Percentiles rank a stretch among this genome's conserved stretches.
These are phyloP conservation scores for Diaprepes abbreviatus DNA, from an alignment of 2,888 invertebrate species.

Conservation along the genomic window DNA sequence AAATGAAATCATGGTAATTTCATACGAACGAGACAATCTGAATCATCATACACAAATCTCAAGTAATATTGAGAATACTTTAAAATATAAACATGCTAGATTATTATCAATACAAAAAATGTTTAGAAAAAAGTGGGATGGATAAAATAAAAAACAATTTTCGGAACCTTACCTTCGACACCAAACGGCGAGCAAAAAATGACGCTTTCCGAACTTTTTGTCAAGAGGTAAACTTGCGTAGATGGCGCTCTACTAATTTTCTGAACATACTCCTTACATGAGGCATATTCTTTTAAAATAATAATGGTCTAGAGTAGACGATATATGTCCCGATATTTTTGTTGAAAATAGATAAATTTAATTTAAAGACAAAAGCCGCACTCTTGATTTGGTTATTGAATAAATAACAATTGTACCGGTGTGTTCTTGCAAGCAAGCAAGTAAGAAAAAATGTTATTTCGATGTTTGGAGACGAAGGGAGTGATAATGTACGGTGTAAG, in stretches of 20 bases:
- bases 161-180: not conserved
- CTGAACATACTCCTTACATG: too few species aligned
- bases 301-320: too few species aligned
- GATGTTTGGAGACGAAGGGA: too few species aligned
- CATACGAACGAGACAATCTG: constrained; percentile 55
- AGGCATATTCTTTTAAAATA: too few species aligned
- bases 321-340: too few species aligned
- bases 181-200: not conserved
- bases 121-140: not conserved
- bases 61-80: not conserved
- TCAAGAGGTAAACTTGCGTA: not conserved
- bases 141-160: not conserved
- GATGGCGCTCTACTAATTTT: not conserved
- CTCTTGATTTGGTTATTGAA: too few species aligned
- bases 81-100: not conserved
- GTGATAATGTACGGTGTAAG: too few species aligned
- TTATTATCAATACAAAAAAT: not conserved
- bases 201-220: not conserved
- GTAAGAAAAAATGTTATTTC: too few species aligned
- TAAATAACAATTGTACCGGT: too few species aligned
- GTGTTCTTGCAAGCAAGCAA: too few species aligned
- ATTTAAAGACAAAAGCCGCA: too few species aligned
- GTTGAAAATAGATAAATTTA: too few species aligned
- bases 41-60: constrained; percentile 37
- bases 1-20: constrained; percentile 46